Evolutionary conservation across 2,888 invertebrate species (phyloP), one percentile per base, ranked within the genome.

Genomic region (Meganola albula): DNA sequence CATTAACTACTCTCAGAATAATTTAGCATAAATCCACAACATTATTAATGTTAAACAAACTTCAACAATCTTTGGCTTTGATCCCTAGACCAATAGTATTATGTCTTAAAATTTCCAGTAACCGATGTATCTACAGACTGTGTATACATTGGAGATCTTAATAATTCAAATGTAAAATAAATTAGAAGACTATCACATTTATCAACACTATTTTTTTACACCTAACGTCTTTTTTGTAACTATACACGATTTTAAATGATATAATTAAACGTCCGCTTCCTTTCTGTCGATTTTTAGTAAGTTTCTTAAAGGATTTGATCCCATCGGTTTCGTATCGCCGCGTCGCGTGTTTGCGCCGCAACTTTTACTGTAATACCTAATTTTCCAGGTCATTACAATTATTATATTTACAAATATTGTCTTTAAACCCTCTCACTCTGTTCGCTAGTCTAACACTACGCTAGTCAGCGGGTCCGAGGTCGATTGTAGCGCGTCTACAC

Each of bases 51-150:
- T 82, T 72, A 83, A 85, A 82, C 78, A 85, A 83, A 82, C 74
- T 76, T 89, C 88, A 91, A 91, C 90, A 90, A 91, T 91, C 92
- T 91, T 92, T 92, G 92, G 92, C 90, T 90, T 91, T 92, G 92
- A 90, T 92, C 92, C 91, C 92, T 90, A 89, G 90, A 91, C 90
- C 91, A 90, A 91, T 90, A 72, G 67, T 74, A 66, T 70, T 58
- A 69, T 74, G 74, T 77, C 75, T 73, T 69, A 58, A 68, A 61
- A 63, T 70, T 72, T 68, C 61, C 59, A 66, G 64, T 58, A 69
- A 77, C 79, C 75, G 75, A 76, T 76, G 70, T 58, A 68, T 67
- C 74, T 66, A 60, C 54, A 51, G 53, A 71, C 64, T 65, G 72
- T 71, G 70, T 67, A 70, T 68, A 68, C 63, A 66, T 70, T 63